Conservation (phyloP, 1,140 invertebrate genomes). For the Drosophila lacteicornis region DNA sequence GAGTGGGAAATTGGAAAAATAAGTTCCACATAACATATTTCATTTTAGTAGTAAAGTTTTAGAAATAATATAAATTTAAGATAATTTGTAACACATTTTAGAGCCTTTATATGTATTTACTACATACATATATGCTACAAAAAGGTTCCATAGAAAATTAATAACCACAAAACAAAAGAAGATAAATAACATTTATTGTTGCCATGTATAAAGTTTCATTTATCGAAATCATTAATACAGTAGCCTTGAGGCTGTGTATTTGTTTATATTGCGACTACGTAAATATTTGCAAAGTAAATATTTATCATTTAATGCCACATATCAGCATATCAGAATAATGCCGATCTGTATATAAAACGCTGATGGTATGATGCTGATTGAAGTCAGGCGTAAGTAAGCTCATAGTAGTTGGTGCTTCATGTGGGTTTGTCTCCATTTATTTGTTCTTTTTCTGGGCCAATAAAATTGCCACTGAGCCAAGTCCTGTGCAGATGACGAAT, state of each 20-base stretch:
- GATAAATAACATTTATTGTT: neutral
- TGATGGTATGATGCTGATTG: conserved; percentile 5
- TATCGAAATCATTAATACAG: neutral
- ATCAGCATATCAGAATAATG: neutral
- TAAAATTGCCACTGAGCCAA: conserved; percentile 27
- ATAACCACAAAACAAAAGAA: neutral
- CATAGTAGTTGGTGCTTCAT: conserved; percentile 4
- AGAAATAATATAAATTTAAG: neutral
- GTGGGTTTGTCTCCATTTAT: conserved; percentile 27
- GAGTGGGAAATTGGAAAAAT: neutral
- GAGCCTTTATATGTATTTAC: neutral
- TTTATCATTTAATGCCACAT: conserved; percentile 12
- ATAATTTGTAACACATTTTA: neutral
- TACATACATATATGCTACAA: neutral
- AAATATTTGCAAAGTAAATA: neutral
- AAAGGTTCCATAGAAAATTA: neutral
- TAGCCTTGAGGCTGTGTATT: conserved; percentile 12
- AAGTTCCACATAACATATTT: neutral
- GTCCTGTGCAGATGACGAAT: conserved; percentile 14
- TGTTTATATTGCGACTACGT: conserved; percentile 10
- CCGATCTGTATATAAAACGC: neutral
- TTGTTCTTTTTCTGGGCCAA: conserved; percentile 40
- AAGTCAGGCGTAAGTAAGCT: conserved; percentile 18
- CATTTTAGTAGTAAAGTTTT: neutral
- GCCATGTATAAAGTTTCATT: conserved; percentile 1